Conservation (phyloP, 1,140 invertebrate species). For the Drosophila triauraria region DNA sequence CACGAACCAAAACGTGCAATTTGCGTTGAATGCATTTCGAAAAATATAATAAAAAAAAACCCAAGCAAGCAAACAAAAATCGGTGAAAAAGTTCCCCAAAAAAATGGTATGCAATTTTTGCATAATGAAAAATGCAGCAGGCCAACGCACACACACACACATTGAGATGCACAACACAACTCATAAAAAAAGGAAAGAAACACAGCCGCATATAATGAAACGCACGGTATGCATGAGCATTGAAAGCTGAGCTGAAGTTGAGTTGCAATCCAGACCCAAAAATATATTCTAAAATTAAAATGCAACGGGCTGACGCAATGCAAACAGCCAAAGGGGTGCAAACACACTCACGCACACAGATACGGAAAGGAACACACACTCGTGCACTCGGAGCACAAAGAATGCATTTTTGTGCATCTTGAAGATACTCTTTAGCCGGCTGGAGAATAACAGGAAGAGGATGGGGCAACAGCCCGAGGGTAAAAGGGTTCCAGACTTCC, state of each 20-base stretch:
- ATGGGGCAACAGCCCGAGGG: slow-evolving; percentile 18
- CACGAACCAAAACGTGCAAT: slow-evolving; percentile 36
- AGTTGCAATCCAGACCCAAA: slow-evolving; percentile 78
- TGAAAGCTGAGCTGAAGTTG: slow-evolving; percentile 72
- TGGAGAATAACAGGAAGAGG: slow-evolving; percentile 32
- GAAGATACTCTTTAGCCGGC: slow-evolving; percentile 52
- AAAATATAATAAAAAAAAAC: slow-evolving; percentile 36
- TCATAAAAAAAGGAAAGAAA: slow-evolving; percentile 22
- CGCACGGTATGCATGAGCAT: slow-evolving; percentile 67
- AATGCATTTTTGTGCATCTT: slow-evolving; percentile 82
- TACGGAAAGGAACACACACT: slow-evolving; percentile 1
- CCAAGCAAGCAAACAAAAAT: slow-evolving; percentile 57
- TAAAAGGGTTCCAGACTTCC: slow-evolving; percentile 38
- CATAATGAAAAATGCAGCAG: slow-evolving; percentile 83
- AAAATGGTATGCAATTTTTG: slow-evolving; percentile 79
- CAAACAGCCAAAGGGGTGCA: slow-evolving; percentile 81
- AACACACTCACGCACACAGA: slow-evolving; percentile 42
- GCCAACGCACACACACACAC: slow-evolving; percentile 48
- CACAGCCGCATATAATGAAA: slow-evolving; percentile 54
- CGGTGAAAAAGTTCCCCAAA: slow-evolving; percentile 58
- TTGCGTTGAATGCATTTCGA: slow-evolving; percentile 80
- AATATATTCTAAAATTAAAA: slow-evolving; percentile 84
- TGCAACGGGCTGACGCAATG: slow-evolving; percentile 78
- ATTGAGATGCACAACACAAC: slow-evolving; percentile 5
- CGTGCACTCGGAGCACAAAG: slow-evolving; percentile 56